Evolutionary conservation across 2,113 vertebrate genomes (phyloP), one percentile per base, ranked within the genome.

Genomic region (Xenopus borealis): DNA sequence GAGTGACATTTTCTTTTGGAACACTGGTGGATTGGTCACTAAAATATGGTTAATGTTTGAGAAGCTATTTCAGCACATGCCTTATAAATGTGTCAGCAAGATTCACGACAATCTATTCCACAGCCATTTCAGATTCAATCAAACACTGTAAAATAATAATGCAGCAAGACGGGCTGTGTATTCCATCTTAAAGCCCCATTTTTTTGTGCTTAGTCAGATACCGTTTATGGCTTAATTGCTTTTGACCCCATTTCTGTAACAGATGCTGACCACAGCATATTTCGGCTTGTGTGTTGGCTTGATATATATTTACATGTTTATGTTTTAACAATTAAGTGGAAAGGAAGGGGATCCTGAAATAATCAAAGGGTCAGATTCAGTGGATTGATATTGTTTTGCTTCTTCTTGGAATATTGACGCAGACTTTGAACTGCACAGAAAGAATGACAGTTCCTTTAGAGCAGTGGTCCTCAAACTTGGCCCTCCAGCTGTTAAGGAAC

Each of bases 61-160:
- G 72, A 23, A 67, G 53, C 18, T 18, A 40, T 72, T 50, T 78
- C 19, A 46, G 23, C 50, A n/a, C 23, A 12, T 44, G 30, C 19
- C 14, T 75, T 50, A 62, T 46, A 68, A 55, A 62, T n/a, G 47
- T 61, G 16, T 46, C 66, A 23, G 27, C 23, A 75, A 69, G 69
- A 75, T 75, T 69, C 46, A 69, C 62, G 66, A 75, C 44, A 50
- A 63, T 23, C 46, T 40, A 7, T 40, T 30, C n/a, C 67, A 50
- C 27, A 3, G 27, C 65, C 19, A 9, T 40, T 40, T 40, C 33
- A 40, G 33, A 40, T 40, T 40, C 33, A 40, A 46, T n/a, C 40
- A 66, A 55, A 52, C 19, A 40, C 52, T 20, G 13, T 57, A 23
- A 75, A 52, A 20, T 52, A 62, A 53, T 40, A 75, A 18, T 16